Evolutionary conservation across 2,113 vertebrate species (phyloP), one percentile per base, ranked within the genome.

Genomic region (Tachysurus vachellii): DNA sequence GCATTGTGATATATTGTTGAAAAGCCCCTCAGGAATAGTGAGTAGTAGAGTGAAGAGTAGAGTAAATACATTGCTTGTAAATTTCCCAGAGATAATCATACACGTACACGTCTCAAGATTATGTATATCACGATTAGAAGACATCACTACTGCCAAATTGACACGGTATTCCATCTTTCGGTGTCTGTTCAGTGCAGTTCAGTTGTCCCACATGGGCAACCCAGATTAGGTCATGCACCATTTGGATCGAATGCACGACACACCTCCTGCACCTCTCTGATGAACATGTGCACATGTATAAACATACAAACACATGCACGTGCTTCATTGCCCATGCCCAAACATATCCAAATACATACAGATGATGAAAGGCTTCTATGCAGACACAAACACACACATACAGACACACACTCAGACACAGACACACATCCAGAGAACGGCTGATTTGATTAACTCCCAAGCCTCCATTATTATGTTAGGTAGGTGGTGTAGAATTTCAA

Each of bases 401-500:
- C 28, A 36, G 21, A 79, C 50, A 80, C 31, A 84, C 62, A 85
- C 61, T 81, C 50, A 88, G 44, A 86, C 82, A 88, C 87, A 86
- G 66, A 81, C 79, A 85, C 70, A 88, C 70, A 88, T 92, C 89
- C 95, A 94, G 93, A 96, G 95, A 96, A 96, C 95, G 95, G 96
- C 95, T 97, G 96, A 97, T 97, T 96, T 97, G 96, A 97, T 97
- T 97, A 97, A 97, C 96, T 96, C 96, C 96, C 96, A 94, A 94
- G 93, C 95, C 95, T 96, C 96, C 96, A 89, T 92, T 92, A 97
- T 97, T 97, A 97, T 97, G 96, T 96, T 96, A 96, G 96, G 96
- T 97, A 96, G 96, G 96, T 91, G 96, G 96, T 97, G 97, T 96
- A 96, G 96, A 97, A 97, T 97, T 97, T 97, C 97, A 97, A 97